These are phyloP conservation scores for Otocyon megalotis DNA, from an alignment of 2,113 vertebrate genomes.

Conservation along the genomic window DNA sequence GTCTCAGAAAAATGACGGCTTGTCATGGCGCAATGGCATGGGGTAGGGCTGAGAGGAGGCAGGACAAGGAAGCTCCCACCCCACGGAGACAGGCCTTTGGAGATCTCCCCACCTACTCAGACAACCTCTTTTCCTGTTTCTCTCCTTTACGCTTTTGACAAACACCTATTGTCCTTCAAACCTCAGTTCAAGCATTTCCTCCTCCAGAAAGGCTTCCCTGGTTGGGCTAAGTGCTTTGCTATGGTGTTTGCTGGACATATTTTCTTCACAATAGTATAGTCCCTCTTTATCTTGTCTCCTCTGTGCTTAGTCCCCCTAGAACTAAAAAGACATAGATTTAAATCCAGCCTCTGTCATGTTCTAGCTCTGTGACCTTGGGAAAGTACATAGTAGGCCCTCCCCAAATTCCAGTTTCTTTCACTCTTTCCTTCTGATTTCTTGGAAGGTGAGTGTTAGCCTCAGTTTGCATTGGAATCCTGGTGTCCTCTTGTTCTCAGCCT, in stretches of 20 bases:
- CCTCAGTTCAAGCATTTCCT: not conserved
- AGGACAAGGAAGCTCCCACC: not conserved
- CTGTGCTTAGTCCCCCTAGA: not conserved
- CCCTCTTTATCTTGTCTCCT: not conserved
- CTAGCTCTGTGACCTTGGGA: not conserved
- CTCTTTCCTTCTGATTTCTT: not conserved
- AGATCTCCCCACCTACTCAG: not conserved
- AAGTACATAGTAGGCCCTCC: not conserved
- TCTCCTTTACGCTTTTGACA: constrained; percentile 31
- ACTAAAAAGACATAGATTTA: not conserved
- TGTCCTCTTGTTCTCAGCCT: not conserved
- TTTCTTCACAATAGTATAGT: not conserved
- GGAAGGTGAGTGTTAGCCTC: not conserved
- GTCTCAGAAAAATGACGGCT: not conserved
- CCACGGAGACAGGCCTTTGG: not conserved
- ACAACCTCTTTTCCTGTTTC: not conserved
- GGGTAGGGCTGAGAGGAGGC: not conserved
- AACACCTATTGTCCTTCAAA: not conserved
- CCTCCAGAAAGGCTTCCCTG: not conserved
- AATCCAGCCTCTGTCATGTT: not conserved
- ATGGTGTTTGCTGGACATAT: not conserved
- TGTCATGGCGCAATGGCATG: not conserved
- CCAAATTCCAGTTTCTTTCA: not conserved
- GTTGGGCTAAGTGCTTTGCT: not conserved
- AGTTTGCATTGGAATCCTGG: not conserved